Conservation (phyloP, 2,113 vertebrate genomes). For the Epinephelus moara region DNA sequence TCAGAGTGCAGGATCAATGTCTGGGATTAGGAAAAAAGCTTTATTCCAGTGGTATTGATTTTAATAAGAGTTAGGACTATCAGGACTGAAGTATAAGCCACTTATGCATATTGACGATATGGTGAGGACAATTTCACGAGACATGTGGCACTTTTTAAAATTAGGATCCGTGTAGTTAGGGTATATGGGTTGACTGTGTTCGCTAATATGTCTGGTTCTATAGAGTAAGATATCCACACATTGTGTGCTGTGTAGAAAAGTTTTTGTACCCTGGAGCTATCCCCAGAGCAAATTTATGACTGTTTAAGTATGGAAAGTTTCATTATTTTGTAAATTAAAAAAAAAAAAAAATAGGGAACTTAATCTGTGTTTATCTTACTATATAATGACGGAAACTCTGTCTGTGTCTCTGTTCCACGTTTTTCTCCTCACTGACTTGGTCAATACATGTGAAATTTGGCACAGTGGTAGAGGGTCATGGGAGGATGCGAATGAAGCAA, state of each 20-base stretch:
- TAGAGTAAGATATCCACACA: neutral
- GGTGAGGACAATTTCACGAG: neutral
- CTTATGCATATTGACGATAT: neutral
- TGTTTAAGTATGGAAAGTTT: too few species aligned
- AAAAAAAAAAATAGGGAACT: neutral
- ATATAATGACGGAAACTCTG: too few species aligned
- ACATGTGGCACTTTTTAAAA: neutral
- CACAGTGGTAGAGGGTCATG: too few species aligned
- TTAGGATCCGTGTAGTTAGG: neutral
- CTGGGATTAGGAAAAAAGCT: neutral
- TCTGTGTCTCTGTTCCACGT: too few species aligned
- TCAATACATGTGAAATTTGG: too few species aligned
- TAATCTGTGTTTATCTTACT: neutral
- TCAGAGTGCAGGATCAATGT: slow-evolving; percentile 1
- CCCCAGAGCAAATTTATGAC: neutral
- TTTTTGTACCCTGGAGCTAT: neutral
- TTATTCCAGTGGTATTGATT: neutral
- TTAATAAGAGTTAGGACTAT: neutral
- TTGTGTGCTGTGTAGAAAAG: neutral
- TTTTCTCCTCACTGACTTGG: too few species aligned
- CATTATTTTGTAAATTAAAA: neutral
- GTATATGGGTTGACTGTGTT: neutral
- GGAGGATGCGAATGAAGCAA: too few species aligned
- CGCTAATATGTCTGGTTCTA: neutral
- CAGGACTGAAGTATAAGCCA: neutral